Base-by-base conservation (phyloP, 2,888 invertebrate species). In the Cephus nigrinus region DNA sequence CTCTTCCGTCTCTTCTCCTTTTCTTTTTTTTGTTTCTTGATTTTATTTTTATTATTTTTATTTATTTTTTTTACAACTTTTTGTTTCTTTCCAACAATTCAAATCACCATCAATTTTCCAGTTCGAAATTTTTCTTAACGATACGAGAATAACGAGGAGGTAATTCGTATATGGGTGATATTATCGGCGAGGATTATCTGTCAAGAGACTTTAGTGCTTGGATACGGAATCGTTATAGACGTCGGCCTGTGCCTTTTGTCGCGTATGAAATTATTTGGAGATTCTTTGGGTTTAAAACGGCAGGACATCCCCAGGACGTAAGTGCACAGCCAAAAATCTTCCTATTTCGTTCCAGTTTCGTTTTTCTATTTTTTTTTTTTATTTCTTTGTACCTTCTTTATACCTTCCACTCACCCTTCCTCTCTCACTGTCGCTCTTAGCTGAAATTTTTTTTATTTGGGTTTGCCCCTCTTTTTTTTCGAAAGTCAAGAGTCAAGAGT, bases 231-330 rank as follows among this genome's bases (percentile, higher is more conserved):
- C 79, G 81, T 79, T 80, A 84, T 80, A 81, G n/a, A 71, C 32
- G 69, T 15, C 34, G 75, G 33, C 83, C 81, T 81, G 82, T 82
- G 81, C 82, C 80, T 81, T 83, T 78, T 82, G 12, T 77, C 74
- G 81, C 74, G 15, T 31, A 71, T 3, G 31, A 71, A 12, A 33
- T n/a, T 71, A 32, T 33, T 31, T 33, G 71, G 71, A 12, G 23
- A 71, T 33, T 31, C 4, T 75, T 81, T 85, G 82, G 82, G 83
- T 79, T 82, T 84, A 79, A 76, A 87, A 83, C 87, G 84, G 84
- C 84, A 86, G 86, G 86, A 85, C 84, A 88, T 89, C 86, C 87
- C 86, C 85, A 79, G 83, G 84, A 87, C 83, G 83, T 84, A 85
- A 81, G 82, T 85, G 85, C 86, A 87, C 88, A 85, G 84, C 83